These are phyloP conservation scores for Leucophenga varia DNA, from an alignment of 1,140 invertebrate species.

Conservation along the genomic window DNA sequence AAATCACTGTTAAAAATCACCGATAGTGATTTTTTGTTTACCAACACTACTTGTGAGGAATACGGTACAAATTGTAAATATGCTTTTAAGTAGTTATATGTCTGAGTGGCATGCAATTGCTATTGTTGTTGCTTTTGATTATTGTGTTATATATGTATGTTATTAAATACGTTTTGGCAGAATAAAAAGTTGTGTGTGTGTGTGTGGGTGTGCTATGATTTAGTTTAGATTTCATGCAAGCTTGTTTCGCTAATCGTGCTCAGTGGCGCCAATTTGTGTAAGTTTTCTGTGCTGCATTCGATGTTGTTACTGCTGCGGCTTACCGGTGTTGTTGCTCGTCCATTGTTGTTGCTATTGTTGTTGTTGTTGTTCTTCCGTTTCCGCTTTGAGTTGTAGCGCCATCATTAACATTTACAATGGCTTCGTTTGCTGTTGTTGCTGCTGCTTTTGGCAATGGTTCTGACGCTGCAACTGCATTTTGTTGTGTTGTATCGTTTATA, in stretches of 20 bases:
- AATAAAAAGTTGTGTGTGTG: slow-evolving; percentile 5
- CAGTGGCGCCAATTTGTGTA: slow-evolving; percentile 41
- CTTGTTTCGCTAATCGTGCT: slow-evolving; percentile 45
- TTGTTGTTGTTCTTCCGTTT: slow-evolving; percentile 2
- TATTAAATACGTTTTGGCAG: no score
- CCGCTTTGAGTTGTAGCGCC: no score
- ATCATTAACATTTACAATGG: slow-evolving; percentile 10
- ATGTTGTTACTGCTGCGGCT: slow-evolving; percentile 28
- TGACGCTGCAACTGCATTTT: no score
- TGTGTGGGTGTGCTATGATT: slow-evolving; percentile 6
- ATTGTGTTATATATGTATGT: no score
- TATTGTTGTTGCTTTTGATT: no score
- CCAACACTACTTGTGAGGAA: no score
- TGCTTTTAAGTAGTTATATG: no score
- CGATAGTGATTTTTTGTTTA: no score
- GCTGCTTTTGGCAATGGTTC: slow-evolving; percentile 6
- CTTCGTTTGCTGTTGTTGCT: background rate
- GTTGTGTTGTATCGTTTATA: no score
- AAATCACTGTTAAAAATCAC: no score
- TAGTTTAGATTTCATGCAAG: slow-evolving; percentile 37
- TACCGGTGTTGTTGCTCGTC: slow-evolving; percentile 34
- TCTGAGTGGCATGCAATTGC: no score
- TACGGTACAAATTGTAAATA: no score
- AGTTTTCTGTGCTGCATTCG: slow-evolving; percentile 15
- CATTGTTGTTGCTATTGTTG: background rate